Percentiles rank a stretch among this genome's conserved stretches.
Conservation (phyloP, 2,888 invertebrate genomes). For the Cephus spinipes region DNA sequence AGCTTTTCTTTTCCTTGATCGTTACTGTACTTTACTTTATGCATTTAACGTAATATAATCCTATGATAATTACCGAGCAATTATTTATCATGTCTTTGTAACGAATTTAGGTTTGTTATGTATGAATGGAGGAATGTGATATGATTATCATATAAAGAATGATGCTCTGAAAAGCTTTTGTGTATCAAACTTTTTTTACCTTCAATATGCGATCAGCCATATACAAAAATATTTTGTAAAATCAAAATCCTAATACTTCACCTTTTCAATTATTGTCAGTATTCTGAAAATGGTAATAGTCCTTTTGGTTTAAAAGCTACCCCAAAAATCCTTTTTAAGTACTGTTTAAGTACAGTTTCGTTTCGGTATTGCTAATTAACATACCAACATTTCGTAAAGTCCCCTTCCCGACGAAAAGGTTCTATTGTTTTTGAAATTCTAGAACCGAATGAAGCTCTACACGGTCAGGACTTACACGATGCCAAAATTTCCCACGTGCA, state of each 20-base stretch:
- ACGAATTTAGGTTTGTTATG: constrained; percentile 41
- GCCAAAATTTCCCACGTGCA: background rate
- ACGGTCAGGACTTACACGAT: background rate
- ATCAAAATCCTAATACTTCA: background rate
- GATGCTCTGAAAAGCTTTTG: constrained; percentile 30
- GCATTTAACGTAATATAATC: background rate
- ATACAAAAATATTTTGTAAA: background rate
- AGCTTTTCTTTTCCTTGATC: background rate
- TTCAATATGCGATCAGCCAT: background rate
- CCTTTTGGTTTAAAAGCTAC: background rate
- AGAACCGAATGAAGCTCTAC: background rate
- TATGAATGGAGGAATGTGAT: constrained; percentile 41
- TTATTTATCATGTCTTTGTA: constrained; percentile 35
- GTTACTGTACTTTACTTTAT: background rate
- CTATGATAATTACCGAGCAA: constrained; percentile 9
- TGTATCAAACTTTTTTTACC: constrained; percentile 1
- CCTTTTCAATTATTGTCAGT: background rate
- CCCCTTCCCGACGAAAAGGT: background rate
- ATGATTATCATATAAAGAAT: constrained; percentile 41
- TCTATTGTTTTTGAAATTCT: background rate
- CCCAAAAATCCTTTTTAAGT: background rate
- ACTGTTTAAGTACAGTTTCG: background rate
- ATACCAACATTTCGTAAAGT: background rate
- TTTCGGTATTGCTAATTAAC: background rate
- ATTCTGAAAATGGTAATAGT: background rate